Percentiles rank a stretch among this genome's conserved stretches.
Evolutionary conservation across 2,888 invertebrate species (phyloP).

Genomic region (Morinoia aosen): DNA sequence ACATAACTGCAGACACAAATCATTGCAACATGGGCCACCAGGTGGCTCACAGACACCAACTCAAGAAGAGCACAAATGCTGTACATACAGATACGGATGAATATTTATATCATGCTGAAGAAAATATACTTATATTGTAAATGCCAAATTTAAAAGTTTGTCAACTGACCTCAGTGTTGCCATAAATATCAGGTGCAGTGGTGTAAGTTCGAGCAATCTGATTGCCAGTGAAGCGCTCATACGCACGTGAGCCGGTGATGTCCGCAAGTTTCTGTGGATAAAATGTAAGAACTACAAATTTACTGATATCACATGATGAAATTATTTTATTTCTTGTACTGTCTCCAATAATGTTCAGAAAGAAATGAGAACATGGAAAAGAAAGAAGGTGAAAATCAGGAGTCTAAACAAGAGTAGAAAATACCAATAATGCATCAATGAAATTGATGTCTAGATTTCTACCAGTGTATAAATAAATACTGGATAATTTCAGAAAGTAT

Average conservation of each 20-base stretch:
- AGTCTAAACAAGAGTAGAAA: no score
- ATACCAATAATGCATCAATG: no score
- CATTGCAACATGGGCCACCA: no score
- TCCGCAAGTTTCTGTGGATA: conserved; percentile 79
- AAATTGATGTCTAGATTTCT: no score
- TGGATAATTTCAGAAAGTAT: no score
- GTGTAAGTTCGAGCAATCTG: conserved; percentile 92
- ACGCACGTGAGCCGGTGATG: conserved; percentile 88
- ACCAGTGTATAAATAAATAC: no score
- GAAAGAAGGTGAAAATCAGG: no score
- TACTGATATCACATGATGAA: background rate
- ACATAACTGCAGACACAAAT: no score
- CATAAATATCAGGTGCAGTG: conserved; percentile 80
- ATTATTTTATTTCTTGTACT: background rate
- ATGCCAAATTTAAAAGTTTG: background rate
- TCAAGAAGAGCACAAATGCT: no score
- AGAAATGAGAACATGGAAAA: no score
- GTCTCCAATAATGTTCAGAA: no score
- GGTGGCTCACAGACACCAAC: no score
- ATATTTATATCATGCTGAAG: background rate
- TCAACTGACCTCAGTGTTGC: conserved; percentile 79
- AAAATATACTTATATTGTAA: background rate
- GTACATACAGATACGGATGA: background rate
- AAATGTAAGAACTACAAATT: background rate
- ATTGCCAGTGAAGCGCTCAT: conserved; percentile 91